Conservation (phyloP, 2,797 vertebrate genomes). For the Jordanella pulchra region DNA sequence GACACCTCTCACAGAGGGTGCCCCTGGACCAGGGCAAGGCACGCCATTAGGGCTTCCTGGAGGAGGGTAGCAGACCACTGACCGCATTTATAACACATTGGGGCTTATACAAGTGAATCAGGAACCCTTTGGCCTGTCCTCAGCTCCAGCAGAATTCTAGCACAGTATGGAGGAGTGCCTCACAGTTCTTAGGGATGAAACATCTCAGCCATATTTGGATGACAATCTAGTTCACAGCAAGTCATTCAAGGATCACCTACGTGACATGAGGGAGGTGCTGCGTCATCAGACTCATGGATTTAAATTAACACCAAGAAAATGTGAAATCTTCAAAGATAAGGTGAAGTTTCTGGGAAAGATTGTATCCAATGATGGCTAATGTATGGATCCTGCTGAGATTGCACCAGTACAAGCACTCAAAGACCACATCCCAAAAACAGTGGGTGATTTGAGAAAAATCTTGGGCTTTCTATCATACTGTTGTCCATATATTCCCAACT, state of each 20-base stretch:
- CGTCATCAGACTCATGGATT: conserved; percentile 26
- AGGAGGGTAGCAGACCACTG: not conserved
- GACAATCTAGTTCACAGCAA: conserved; percentile 35
- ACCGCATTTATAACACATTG: not conserved
- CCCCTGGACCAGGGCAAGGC: not conserved
- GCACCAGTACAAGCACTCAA: conserved; percentile 19
- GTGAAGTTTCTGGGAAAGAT: conserved; percentile 29
- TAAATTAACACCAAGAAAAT: conserved; percentile 24
- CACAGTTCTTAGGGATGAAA: conserved; percentile 7
- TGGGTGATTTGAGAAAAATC: conserved; percentile 27
- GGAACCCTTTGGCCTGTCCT: conserved; percentile 1
- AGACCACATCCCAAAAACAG: conserved; percentile 1
- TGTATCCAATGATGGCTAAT: conserved; percentile 30
- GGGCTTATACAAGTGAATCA: not conserved
- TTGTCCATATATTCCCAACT: conserved; percentile 17
- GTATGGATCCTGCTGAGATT: conserved; percentile 17
- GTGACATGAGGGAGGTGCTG: conserved; percentile 21
- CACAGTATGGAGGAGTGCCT: conserved; percentile 37
- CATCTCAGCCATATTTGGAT: conserved; percentile 41
- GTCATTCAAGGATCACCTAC: conserved; percentile 30
- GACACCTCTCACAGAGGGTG: too few relatives aligned
- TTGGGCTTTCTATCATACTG: conserved; percentile 29
- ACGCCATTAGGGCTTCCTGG: not conserved
- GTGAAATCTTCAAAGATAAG: conserved; percentile 27
- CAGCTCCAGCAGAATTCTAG: conserved; percentile 46